Evolutionary conservation across 2,797 vertebrate genomes (phyloP), one percentile per base, ranked within the genome.

Genomic region (Amazona ochrocephala): DNA sequence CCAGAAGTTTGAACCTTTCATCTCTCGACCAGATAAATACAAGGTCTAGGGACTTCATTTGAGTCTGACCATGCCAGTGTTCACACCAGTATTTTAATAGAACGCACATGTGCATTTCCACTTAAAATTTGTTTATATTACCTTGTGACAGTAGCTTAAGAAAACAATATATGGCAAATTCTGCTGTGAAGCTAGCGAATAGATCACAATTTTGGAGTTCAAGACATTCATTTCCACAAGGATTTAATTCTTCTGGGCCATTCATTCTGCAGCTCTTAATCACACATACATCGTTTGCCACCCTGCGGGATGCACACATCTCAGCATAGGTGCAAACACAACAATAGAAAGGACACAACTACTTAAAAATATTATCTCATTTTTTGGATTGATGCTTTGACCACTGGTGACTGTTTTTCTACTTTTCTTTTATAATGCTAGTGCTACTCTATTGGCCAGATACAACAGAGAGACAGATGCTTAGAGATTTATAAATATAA

Each of bases 241-340:
- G 9, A 24, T 45, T 75, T 41, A 34, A 45, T 61, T 70, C 30
- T 24, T 66, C 45, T 30, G 19, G 21, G 24, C 26, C 58, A 39
- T 42, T 66, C 3, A 1, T 75, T 53, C 81, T 56, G 54, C 50
- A 90, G 37, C 21, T 65, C 29, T 39, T 61, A 20, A 62, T 47
- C 81, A 39, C 2, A 13, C 1, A 27, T 1, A 18, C 10, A 32
- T 9, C 14, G 6, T 17, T 39, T n/a, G 5, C 30, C 54, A 51
- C 1, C 0, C 23, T 21, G 13, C 0, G 1, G 37, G n/a, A 64
- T 42, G 29, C 41, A 9, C 32, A 16, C 47, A 12, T 56, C 41
- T 56, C 45, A 61, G 24, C 29, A 26, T 0, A 37, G 45, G 13
- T 39, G 30, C 72, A 51, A 6, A 10, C 13, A 22, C 53, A 26